Conservation (phyloP, 2,797 vertebrate species). For the Presbytis comata region DNA sequence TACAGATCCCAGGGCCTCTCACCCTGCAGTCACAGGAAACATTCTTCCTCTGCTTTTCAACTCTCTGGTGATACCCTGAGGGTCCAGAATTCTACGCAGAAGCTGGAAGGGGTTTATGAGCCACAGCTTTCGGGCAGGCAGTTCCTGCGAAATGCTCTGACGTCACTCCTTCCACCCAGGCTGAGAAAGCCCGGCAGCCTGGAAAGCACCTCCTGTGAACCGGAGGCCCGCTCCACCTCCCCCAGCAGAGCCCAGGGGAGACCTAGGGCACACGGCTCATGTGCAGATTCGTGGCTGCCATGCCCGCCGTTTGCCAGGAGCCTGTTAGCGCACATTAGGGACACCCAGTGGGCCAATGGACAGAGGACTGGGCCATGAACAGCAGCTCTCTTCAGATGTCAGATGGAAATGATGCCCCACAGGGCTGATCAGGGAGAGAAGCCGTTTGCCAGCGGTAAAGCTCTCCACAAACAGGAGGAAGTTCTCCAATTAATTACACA, state of each 20-base stretch:
- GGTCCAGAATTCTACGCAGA: background rate
- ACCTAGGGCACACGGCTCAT: fast-evolving
- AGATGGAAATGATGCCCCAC: fast-evolving
- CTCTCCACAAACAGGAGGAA: fast-evolving
- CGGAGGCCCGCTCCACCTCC: background rate
- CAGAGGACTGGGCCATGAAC: background rate
- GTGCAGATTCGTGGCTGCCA: background rate
- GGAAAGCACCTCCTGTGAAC: background rate
- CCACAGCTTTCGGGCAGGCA: background rate
- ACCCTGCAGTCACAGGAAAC: fast-evolving
- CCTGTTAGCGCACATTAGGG: fast-evolving
- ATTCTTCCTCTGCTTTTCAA: background rate
- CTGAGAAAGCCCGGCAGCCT: background rate
- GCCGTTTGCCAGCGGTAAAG: fast-evolving
- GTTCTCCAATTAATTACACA: fast-evolving
- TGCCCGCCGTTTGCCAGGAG: background rate
- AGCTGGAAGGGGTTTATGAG: background rate
- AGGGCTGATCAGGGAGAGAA: background rate
- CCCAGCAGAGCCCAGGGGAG: background rate
- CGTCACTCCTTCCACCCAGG: background rate
- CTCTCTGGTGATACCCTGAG: background rate
- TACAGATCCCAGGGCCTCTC: background rate
- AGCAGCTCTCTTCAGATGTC: background rate
- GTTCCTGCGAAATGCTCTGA: background rate
- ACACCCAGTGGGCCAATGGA: fast-evolving